Conservation (phyloP, 1,140 invertebrate genomes). For the Anastrepha ludens region DNA sequence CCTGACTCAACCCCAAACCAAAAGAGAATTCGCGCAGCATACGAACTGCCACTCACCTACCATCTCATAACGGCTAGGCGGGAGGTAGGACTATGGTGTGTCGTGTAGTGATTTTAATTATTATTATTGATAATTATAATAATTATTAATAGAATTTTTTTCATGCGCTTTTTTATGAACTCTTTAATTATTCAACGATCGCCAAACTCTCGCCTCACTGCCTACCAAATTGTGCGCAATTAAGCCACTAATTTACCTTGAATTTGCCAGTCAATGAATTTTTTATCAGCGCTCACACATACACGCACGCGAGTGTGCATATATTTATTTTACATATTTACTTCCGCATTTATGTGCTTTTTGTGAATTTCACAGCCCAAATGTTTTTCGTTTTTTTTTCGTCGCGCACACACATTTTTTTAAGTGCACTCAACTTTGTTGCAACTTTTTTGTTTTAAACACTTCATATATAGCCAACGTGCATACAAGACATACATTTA, state of each 20-base stretch:
- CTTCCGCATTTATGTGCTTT: neutral
- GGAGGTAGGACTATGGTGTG: no score
- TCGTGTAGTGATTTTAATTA: no score
- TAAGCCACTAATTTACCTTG: slow-evolving; percentile 12
- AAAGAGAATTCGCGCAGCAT: no score
- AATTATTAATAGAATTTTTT: neutral
- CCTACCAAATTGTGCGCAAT: slow-evolving; percentile 34
- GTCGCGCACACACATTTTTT: no score
- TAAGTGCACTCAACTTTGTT: neutral
- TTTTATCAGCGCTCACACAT: neutral
- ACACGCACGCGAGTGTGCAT: neutral
- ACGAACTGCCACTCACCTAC: no score
- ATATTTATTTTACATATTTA: neutral
- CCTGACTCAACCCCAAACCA: no score
- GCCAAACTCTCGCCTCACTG: neutral
- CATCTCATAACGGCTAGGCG: no score
- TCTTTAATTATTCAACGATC: slow-evolving; percentile 40
- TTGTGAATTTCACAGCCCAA: neutral
- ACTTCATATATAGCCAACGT: no score
- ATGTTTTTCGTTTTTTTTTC: neutral
- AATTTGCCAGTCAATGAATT: neutral
- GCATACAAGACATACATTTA: no score
- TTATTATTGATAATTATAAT: no score
- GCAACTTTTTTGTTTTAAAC: no score
- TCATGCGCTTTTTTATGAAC: neutral